A percentile compares a stretch with the other conserved stretches of the same genome.
These are phyloP conservation scores for Microctenopoma lineatum DNA, from an alignment of 2,797 vertebrate species.

Conservation along the genomic window DNA sequence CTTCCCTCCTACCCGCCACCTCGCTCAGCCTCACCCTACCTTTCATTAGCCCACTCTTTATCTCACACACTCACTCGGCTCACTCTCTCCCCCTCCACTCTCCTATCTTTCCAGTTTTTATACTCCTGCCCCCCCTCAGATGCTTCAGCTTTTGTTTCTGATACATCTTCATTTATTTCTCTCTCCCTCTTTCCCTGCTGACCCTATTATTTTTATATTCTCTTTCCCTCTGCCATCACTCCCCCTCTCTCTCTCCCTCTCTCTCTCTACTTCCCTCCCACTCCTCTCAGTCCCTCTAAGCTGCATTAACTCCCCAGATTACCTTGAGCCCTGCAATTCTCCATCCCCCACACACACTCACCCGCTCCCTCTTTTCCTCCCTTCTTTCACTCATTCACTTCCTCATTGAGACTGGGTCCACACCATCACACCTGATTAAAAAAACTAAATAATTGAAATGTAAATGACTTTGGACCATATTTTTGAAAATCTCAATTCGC, in stretches of 20 bases:
- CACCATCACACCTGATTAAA: conserved; percentile 50
- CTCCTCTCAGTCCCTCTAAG: conserved; percentile 82
- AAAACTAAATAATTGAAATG: conserved; percentile 14
- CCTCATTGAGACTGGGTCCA: conserved; percentile 45
- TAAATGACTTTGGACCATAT: not conserved
- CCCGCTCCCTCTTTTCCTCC: conserved; percentile 56
- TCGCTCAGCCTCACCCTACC: conserved; percentile 79
- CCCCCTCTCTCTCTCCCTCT: conserved; percentile 53
- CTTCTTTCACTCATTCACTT: conserved; percentile 64
- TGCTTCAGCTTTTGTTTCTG: conserved; percentile 77
- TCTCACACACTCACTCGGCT: conserved; percentile 71
- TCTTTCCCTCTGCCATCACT: conserved; percentile 66
- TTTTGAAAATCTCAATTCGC: not conserved
- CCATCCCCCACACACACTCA: conserved; percentile 75
- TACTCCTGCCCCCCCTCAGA: conserved; percentile 49
- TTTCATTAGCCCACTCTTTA: conserved; percentile 82
- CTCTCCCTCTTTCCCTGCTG: conserved; percentile 73
- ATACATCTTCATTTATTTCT: conserved; percentile 80
- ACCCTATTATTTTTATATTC: conserved; percentile 81
- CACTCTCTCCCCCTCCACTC: conserved; percentile 65
- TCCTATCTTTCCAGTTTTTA: conserved; percentile 66
- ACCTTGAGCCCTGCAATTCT: conserved; percentile 85
- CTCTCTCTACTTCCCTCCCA: conserved; percentile 73
- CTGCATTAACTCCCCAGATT: conserved; percentile 88
- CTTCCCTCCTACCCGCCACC: conserved; percentile 78